phyloP scores from a whole-genome alignment of 1,140 invertebrate species.

The Plectus sambesii region DNA sequence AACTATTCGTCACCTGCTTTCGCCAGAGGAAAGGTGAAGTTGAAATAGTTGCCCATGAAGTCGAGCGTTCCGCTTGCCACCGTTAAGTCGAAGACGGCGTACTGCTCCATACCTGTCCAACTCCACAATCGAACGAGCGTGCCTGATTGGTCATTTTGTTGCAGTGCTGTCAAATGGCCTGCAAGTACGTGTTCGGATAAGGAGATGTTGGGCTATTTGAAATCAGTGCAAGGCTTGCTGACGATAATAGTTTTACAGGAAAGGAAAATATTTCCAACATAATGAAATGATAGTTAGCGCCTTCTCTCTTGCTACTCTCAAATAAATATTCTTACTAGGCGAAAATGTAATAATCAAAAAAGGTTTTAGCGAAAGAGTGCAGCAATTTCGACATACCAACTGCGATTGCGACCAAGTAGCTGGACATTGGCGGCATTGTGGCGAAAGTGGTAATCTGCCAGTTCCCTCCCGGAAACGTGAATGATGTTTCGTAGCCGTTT shows the following conservation, averaged over 20 bases:
- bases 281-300: too few species aligned
- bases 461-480: background rate
- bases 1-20: too few species aligned
- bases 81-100: background rate
- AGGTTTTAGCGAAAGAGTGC: too few species aligned
- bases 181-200: too few species aligned
- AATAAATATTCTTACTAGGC: constrained; percentile 5
- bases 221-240: background rate
- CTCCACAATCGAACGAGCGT: constrained; percentile 2
- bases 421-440: background rate
- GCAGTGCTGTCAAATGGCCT: too few species aligned
- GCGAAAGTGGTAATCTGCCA: background rate
- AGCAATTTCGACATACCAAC: constrained; percentile 1
- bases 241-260: too few species aligned
- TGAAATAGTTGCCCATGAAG: too few species aligned
- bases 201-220: too few species aligned
- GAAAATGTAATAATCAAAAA: too few species aligned
- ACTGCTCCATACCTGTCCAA: constrained; percentile 7
- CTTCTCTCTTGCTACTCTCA: background rate
- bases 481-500: background rate
- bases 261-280: too few species aligned
- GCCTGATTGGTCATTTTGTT: too few species aligned
- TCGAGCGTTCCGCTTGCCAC: constrained; percentile 5
- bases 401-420: constrained; percentile 3
- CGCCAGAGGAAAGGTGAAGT: too few species aligned